Percentiles rank a stretch among this genome's conserved stretches.
phyloP scores from a whole-genome alignment of 2,797 vertebrate genomes.

The Squalus acanthias region DNA sequence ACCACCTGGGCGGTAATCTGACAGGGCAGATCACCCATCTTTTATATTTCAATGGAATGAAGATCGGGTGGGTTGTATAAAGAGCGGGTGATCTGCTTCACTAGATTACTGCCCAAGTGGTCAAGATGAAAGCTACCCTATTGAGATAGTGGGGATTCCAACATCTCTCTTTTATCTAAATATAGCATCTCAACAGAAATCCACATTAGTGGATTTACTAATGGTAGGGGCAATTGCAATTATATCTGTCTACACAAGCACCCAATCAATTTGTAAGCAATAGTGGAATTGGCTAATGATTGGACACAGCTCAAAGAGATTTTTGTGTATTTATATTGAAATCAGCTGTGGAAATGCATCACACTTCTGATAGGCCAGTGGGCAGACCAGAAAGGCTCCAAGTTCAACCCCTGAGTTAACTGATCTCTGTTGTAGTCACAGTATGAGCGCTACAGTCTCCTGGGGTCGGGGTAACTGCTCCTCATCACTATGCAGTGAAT shows the following conservation, averaged over 20 bases:
- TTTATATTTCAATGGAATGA: too few relatives aligned
- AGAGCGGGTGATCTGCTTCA: too few relatives aligned
- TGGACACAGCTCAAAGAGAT: not conserved
- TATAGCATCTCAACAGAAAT: not conserved
- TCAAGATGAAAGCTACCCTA: not conserved
- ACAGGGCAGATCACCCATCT: too few relatives aligned
- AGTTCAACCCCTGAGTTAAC: not conserved
- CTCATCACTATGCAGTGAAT: not conserved
- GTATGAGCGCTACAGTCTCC: not conserved
- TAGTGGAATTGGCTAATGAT: not conserved
- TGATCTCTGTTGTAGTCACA: not conserved
- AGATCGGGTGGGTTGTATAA: too few relatives aligned
- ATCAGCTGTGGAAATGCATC: not conserved
- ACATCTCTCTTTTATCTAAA: not conserved
- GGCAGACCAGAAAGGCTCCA: not conserved
- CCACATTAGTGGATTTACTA: not conserved
- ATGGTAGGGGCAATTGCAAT: not conserved
- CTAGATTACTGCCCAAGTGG: too few relatives aligned
- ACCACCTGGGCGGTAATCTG: too few relatives aligned
- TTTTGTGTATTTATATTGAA: not conserved
- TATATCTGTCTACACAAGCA: not conserved
- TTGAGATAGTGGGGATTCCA: not conserved
- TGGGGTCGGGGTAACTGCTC: not conserved
- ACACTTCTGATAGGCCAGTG: not conserved
- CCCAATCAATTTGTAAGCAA: not conserved